phyloP scores from a whole-genome alignment of 1,140 invertebrate species.

The Drosophila ambigua region DNA sequence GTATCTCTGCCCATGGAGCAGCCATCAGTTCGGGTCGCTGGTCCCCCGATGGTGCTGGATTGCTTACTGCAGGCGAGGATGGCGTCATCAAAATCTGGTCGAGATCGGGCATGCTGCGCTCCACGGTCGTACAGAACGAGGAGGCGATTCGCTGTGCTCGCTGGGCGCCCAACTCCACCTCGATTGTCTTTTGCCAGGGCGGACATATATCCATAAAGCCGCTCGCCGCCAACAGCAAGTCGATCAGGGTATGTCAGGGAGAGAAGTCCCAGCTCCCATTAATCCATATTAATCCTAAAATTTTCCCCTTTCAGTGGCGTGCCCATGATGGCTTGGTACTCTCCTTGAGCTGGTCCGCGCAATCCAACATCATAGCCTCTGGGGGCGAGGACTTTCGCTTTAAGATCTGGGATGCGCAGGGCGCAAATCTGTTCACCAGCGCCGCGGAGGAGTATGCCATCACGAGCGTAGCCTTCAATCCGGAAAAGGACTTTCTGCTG shows the following conservation, averaged over 20 bases:
- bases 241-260: slow-evolving; percentile 87
- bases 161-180: slow-evolving; percentile 94
- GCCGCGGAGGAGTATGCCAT: slow-evolving; percentile 94
- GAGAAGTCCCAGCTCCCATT: no score
- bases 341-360: slow-evolving; percentile 94
- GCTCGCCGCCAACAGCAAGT: slow-evolving; percentile 94
- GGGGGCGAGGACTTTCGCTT: slow-evolving; percentile 98
- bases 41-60: slow-evolving; percentile 96
- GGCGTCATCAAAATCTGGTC: slow-evolving; percentile 99
- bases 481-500: slow-evolving; percentile 95
- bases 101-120: slow-evolving; percentile 96
- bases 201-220: slow-evolving; percentile 95
- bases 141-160: slow-evolving; percentile 91
- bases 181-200: slow-evolving; percentile 93
- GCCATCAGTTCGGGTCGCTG: slow-evolving; percentile 93
- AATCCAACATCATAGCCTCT: slow-evolving; percentile 94
- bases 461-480: slow-evolving; percentile 94
- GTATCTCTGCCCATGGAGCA: slow-evolving; percentile 96
- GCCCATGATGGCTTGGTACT: slow-evolving; percentile 97
- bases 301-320: slow-evolving; percentile 90
- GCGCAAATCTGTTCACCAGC: slow-evolving; percentile 93
- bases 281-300: no score
- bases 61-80: slow-evolving; percentile 98
- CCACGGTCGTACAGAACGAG: slow-evolving; percentile 92
- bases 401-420: slow-evolving; percentile 97